Evolutionary conservation across 2,113 vertebrate genomes (phyloP), one percentile per base, ranked within the genome.

Genomic region (Hylia prasina): DNA sequence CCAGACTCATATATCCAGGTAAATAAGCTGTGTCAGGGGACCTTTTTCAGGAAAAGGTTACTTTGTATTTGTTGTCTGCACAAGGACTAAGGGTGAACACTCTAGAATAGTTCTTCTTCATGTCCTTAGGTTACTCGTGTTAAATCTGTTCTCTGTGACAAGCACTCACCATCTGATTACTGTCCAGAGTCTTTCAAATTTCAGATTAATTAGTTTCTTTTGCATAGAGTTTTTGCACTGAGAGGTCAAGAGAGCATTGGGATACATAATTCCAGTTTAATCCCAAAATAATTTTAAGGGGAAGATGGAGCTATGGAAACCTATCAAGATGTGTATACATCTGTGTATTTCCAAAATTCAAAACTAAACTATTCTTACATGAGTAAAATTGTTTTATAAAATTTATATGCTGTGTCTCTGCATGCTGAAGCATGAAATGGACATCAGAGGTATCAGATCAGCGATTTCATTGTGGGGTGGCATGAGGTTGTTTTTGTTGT

Each of bases 1-100:
- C 40, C 98, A 98, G 93, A 81, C 97, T 35, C 96, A 83, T 8
- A 79, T 99, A 85, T 94, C 96, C 92, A 98, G 98, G 98, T 98
- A 97, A 97, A 71, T 42, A 37, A 63, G 12, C 56, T 56, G 42
- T 76, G 63, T 48, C 27, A 27, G 40, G 25, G 35, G 10, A 63
- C 18, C 22, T 23, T 83, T 70, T 11, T 48, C 54, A 27, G 25
- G n/a, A 33, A 31, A 11, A 54, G 9, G 21, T 50, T 68, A 23
- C 47, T 75, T 8, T 33, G 16, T 88, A 5, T 54, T 80, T 90
- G 25, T 76, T 71, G 21, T 51, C 44, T 76, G 63, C 48, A 39
- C 40, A 58, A 33, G 39, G 15, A 24, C 56, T 10, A 22, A 7
- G 42, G 18, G 23, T 45, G 25, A 20, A n/a, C 15, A 8, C 50